These are phyloP conservation scores for Pilophorus perplexus DNA, from an alignment of 2,888 invertebrate species.

Conservation along the genomic window DNA sequence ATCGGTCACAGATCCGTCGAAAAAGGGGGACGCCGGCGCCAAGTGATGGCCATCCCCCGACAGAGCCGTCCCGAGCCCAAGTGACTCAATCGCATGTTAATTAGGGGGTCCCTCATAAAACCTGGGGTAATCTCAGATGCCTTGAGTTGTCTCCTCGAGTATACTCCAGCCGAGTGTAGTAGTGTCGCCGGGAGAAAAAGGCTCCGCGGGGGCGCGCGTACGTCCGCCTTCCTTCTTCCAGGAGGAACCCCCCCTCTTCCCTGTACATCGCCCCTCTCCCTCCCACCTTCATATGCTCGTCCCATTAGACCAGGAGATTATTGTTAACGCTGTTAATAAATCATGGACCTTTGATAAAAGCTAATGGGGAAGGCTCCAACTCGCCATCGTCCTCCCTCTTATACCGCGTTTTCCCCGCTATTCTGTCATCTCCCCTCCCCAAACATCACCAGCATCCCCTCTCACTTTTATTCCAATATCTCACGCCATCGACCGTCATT, in stretches of 20 bases:
- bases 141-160: conserved; percentile 32
- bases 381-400: conserved; percentile 15
- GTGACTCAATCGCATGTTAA: conserved; percentile 35
- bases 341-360: conserved; percentile 43
- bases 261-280: too few relatives aligned
- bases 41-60: too few relatives aligned
- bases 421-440: too few relatives aligned
- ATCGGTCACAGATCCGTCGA: conserved; percentile 31
- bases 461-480: too few relatives aligned
- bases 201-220: conserved; percentile 35
- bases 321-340: conserved; percentile 44
- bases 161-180: too few relatives aligned
- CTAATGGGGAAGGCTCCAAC: conserved; percentile 43
- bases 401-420: too few relatives aligned
- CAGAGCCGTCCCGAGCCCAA: too few relatives aligned
- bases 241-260: too few relatives aligned
- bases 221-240: conserved; percentile 1
- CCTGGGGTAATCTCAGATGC: conserved; percentile 37
- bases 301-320: conserved; percentile 42
- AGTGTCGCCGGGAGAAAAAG: too few relatives aligned
- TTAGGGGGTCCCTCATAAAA: conserved; percentile 30
- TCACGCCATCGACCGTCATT: too few relatives aligned
- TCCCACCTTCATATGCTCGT: conserved; percentile 33
- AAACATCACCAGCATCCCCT: too few relatives aligned
- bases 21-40: conserved; percentile 27